Conservation (phyloP, 2,797 vertebrate species). For the Lithobates sylvaticus region DNA sequence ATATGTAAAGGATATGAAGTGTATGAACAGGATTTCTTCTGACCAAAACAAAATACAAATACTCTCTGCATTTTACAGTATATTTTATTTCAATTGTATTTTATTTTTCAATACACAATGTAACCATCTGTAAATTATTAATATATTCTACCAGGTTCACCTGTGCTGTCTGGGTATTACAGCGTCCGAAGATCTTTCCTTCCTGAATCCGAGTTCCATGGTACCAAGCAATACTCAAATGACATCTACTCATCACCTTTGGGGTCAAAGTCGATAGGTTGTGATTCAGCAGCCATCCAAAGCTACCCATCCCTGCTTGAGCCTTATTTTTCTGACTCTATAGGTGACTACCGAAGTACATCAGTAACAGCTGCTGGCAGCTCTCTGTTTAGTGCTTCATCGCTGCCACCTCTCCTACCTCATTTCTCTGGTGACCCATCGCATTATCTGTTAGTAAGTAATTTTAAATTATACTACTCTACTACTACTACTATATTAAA, state of each 20-base stretch:
- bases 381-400: constrained; percentile 79
- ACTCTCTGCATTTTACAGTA: too few species aligned
- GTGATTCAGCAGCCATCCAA: constrained; percentile 77
- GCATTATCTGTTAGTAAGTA: constrained; percentile 84
- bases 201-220: constrained; percentile 85
- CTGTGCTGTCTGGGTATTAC: constrained; percentile 80
- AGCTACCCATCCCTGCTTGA: constrained; percentile 86
- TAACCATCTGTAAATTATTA: neutral
- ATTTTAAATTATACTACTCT: neutral
- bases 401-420: constrained; percentile 83
- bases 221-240: constrained; percentile 79
- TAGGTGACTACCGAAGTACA: constrained; percentile 79
- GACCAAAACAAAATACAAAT: too few species aligned
- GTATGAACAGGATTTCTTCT: too few species aligned
- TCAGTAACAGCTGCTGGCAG: constrained; percentile 75
- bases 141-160: constrained; percentile 79
- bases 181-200: constrained; percentile 84
- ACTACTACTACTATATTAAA: neutral
- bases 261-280: constrained; percentile 81
- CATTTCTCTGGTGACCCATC: constrained; percentile 83
- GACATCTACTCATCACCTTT: constrained; percentile 80
- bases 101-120: too few species aligned
- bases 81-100: too few species aligned
- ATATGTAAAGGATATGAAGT: too few species aligned
- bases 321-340: constrained; percentile 83